Conservation (phyloP, 2,797 vertebrate species). For the Poeciliopsis gracilis region DNA sequence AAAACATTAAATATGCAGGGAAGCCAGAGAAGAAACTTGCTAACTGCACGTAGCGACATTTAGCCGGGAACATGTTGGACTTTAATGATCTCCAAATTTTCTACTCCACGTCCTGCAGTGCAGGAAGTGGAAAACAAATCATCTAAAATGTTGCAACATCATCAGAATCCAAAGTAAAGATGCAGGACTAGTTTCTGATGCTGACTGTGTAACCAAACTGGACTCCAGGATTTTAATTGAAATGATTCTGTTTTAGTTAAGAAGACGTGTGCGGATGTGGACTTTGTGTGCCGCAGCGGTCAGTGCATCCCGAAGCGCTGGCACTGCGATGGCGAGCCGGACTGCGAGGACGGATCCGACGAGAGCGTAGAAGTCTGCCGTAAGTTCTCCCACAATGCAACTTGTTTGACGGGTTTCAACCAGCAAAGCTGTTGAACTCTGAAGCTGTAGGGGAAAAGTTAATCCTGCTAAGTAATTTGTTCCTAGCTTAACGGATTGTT, state of each 20-base stretch:
- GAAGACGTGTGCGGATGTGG: slow-evolving; percentile 88
- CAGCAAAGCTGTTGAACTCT: not conserved
- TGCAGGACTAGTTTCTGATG: not conserved
- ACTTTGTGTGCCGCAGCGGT: slow-evolving; percentile 93
- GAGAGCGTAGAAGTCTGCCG: slow-evolving; percentile 91
- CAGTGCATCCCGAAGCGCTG: slow-evolving; percentile 94
- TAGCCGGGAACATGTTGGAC: not conserved
- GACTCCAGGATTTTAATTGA: no score
- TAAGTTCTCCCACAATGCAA: slow-evolving; percentile 78
- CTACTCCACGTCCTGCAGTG: no score
- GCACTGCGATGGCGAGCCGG: slow-evolving; percentile 96
- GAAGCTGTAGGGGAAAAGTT: no score
- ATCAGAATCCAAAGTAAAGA: not conserved
- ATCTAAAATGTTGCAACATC: no score
- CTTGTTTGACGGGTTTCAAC: not conserved
- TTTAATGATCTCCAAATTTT: not conserved
- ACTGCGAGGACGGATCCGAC: slow-evolving; percentile 95
- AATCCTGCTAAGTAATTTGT: no score
- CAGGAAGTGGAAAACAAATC: no score
- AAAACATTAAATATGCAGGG: not conserved
- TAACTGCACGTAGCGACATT: not conserved
- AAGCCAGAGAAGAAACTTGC: not conserved
- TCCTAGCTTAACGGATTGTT: not conserved
- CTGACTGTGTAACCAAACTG: no score
- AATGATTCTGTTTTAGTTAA: slow-evolving; percentile 76